Base-by-base conservation (phyloP, 2,888 invertebrate species). In the Lordiphosa fenestrarum region DNA sequence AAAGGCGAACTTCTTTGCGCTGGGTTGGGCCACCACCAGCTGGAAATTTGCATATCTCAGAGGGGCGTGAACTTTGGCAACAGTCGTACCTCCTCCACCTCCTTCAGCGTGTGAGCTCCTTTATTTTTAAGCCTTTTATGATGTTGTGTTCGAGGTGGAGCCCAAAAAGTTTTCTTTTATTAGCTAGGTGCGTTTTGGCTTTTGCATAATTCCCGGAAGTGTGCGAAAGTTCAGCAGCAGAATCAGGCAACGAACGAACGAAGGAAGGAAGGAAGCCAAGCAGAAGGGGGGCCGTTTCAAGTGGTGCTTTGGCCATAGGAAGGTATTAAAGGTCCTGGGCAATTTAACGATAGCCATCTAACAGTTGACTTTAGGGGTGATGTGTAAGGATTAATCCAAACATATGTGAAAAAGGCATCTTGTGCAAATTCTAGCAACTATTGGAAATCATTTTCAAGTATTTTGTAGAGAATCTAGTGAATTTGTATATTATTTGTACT, bases 41-140 rank as follows among this genome's bases (percentile, higher is more conserved):
- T 12, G n/a, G 6, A 46, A 58, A 65, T 81, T 81, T 74, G 66
- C 78, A 77, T 81, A 62, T 62, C 63, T 62, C 30, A 57, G 41
- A 46, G 65, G 57, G 50, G 57, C 50, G 66, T 66, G 61, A 65
- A 72, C 76, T 80, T 61, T 61, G 15, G 6, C 40, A 54, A 33
- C 33, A 42, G 25, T 38, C n/a, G 38, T 33, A 2, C 40, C 19
- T 13, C 19, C 6, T 13, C 2, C 44, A 13, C 21, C 41, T 12
- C 15, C 15, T 48, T 37, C 49, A 6, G 55, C 52, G 53, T 21
- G 48, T 54, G 66, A 70, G 73, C 73, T 71, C 56, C 30, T 30
- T 71, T 66, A 80, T 68, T 73, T 73, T 65, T 58, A 67, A 71
- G 50, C 44, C 10, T 40, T 64, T 48, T 50, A 40, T 30, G 37